Evolutionary conservation across 64 coral and sea anemone species (phyloP).

Genomic region (Montipora sp.): DNA sequence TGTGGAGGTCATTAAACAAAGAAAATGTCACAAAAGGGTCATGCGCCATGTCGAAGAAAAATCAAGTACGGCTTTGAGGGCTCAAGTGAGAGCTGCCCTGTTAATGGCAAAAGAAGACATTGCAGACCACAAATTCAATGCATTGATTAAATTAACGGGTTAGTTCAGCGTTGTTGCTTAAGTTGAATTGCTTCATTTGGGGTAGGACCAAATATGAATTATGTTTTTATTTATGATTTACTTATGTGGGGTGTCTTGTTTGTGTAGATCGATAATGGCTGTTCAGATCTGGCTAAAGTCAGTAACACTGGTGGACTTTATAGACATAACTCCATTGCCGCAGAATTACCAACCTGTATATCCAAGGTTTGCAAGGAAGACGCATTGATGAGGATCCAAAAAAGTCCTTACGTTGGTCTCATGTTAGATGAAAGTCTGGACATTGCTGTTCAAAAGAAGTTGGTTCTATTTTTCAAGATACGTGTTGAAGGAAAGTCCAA

Average conservation of each 20-base stretch:
- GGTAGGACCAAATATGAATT: neutral
- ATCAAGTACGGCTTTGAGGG: slow-evolving; percentile 10
- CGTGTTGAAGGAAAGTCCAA: no score
- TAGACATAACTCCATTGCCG: slow-evolving; percentile 13
- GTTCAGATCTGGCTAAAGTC: slow-evolving; percentile 4
- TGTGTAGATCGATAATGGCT: slow-evolving; percentile 1
- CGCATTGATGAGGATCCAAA: neutral
- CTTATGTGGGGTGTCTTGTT: neutral
- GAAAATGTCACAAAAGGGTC: slow-evolving; percentile 8
- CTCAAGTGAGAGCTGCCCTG: slow-evolving; percentile 9
- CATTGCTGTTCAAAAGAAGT: slow-evolving; percentile 57
- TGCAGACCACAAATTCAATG: slow-evolving; percentile 3
- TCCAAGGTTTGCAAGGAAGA: no score
- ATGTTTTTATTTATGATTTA: neutral
- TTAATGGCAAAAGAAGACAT: slow-evolving; percentile 1
- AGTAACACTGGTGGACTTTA: neutral
- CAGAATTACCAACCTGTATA: neutral
- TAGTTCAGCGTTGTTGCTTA: neutral
- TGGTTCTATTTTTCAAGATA: slow-evolving; percentile 30
- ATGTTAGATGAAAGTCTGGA: slow-evolving; percentile 49
- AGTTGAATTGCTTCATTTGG: no score
- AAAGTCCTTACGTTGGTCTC: slow-evolving; percentile 14
- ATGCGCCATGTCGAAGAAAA: slow-evolving; percentile 6
- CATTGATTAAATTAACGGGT: slow-evolving; percentile 43
- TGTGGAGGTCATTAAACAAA: neutral